phyloP scores from a whole-genome alignment of 2,797 vertebrate genomes.

The Steatocranus sp. region DNA sequence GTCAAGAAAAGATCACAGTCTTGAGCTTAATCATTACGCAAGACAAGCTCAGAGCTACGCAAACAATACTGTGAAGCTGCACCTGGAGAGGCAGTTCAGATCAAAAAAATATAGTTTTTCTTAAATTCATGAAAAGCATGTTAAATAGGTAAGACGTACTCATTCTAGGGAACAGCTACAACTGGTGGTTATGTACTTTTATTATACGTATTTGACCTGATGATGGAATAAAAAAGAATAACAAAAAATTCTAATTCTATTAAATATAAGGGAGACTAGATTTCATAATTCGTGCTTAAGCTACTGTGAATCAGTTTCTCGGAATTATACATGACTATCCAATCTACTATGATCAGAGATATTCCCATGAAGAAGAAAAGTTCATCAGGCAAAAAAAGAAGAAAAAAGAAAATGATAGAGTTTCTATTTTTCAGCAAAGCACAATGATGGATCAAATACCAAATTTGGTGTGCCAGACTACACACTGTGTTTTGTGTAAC shows the following conservation, averaged over 20 bases:
- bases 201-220: neutral
- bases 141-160: neutral
- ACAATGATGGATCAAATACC: neutral
- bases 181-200: neutral
- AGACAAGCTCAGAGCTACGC: neutral
- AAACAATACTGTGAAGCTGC: neutral
- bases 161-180: neutral
- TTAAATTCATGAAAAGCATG: neutral
- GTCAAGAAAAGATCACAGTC: neutral
- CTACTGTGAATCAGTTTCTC: neutral
- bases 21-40: neutral
- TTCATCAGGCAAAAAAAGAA: neutral
- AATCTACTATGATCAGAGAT: neutral
- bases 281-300: neutral
- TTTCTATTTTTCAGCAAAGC: neutral
- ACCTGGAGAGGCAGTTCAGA: neutral
- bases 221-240: neutral
- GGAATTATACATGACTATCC: neutral
- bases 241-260: neutral
- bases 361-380: conserved; percentile 1
- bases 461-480: neutral
- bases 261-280: neutral
- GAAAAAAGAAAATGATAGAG: neutral
- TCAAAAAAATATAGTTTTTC: neutral
- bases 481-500: neutral